A percentile compares a stretch with the other conserved stretches of the same genome.
These are phyloP conservation scores for Euschistus heros DNA, from an alignment of 1,140 invertebrate genomes.

Conservation along the genomic window DNA sequence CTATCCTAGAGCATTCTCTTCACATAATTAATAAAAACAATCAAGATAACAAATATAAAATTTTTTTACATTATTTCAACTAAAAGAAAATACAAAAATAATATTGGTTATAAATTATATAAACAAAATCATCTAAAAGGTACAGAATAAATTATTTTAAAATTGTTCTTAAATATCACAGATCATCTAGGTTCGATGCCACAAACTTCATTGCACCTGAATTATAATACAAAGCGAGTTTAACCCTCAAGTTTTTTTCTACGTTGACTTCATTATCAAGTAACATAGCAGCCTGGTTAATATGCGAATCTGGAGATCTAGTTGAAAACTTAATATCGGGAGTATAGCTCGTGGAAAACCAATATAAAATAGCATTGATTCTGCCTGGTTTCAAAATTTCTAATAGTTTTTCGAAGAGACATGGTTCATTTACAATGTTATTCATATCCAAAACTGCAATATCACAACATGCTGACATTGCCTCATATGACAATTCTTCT, in stretches of 20 bases:
- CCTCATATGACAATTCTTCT: not conserved
- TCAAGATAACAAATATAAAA: too few species aligned
- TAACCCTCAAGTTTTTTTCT: not conserved
- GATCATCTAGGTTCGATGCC: too few species aligned
- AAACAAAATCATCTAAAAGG: too few species aligned
- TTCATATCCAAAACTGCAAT: not conserved
- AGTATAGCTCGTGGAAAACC: not conserved
- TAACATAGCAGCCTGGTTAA: slow-evolving; percentile 1
- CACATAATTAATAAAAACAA: too few species aligned
- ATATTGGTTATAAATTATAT: too few species aligned
- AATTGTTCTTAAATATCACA: too few species aligned
- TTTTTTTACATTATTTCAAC: too few species aligned
- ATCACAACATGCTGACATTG: not conserved
- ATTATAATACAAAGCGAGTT: not conserved
- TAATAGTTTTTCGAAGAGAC: slow-evolving; percentile 1
- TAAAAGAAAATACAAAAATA: too few species aligned
- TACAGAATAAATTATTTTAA: too few species aligned
- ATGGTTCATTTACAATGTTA: not conserved
- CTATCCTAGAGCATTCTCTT: too few species aligned
- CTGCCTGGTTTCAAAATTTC: not conserved
- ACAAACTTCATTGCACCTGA: slow-evolving; percentile 3
- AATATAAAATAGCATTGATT: slow-evolving; percentile 1
- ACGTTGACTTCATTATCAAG: not conserved
- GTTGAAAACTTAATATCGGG: not conserved
- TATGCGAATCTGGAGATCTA: not conserved